These are phyloP conservation scores for Melierax canorus DNA, from an alignment of 2,113 vertebrate genomes.

Conservation along the genomic window DNA sequence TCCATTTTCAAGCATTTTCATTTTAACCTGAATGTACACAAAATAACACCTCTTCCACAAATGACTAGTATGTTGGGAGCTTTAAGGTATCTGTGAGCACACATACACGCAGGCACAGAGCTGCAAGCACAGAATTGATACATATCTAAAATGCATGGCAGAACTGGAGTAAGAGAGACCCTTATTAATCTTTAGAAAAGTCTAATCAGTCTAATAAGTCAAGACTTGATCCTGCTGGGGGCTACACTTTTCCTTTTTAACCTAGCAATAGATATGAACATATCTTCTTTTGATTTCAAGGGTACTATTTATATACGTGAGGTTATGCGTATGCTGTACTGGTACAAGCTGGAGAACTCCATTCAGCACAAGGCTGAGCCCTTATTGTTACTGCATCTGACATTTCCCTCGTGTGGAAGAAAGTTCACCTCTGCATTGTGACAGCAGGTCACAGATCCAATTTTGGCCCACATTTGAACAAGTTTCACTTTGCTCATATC, in stretches of 20 bases:
- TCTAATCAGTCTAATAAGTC: not conserved
- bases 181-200: not conserved
- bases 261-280: not conserved
- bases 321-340: accelerated
- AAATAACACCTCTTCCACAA: not conserved
- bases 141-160: not conserved
- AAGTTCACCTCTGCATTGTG: not conserved
- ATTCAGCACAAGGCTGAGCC: not conserved
- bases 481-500: not conserved
- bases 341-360: not conserved
- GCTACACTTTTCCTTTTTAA: not conserved
- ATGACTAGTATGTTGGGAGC: not conserved
- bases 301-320: accelerated
- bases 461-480: not conserved
- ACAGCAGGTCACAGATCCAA: not conserved
- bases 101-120: not conserved
- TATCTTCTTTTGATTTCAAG: not conserved
- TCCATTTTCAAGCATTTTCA: not conserved
- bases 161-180: not conserved
- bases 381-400: not conserved
- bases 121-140: not conserved
- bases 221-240: not conserved
- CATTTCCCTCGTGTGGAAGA: not conserved
- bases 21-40: not conserved
- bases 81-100: not conserved